phyloP scores from a whole-genome alignment of 2,113 vertebrate species.

The Tretioscincus oriximinensis region DNA sequence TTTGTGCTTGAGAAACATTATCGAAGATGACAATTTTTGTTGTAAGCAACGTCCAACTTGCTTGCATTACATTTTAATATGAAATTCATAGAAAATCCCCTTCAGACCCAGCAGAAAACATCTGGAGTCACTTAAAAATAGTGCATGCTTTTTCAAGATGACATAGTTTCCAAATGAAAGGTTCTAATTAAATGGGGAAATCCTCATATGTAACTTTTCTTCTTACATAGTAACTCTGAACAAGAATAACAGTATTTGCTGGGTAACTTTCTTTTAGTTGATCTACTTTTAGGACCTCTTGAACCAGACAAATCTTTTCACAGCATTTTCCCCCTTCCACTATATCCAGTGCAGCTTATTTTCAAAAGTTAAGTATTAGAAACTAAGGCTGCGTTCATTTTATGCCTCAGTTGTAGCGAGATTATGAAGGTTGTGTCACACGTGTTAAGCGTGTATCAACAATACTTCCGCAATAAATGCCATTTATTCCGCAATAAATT shows the following conservation, averaged over 20 bases:
- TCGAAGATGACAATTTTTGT: conserved; percentile 11
- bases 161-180: conserved; percentile 14
- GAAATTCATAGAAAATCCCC: conserved; percentile 10
- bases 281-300: background rate
- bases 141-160: conserved; percentile 12
- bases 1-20: conserved; percentile 16
- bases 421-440: too few species aligned
- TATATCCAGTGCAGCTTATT: too few species aligned
- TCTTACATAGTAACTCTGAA: background rate
- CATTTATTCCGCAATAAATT: too few species aligned
- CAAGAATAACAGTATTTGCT: background rate
- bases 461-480: too few species aligned
- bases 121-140: conserved; percentile 32
- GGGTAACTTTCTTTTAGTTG: background rate
- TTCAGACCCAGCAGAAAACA: conserved; percentile 4
- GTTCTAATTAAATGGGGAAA: conserved; percentile 15
- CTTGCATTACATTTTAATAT: conserved; percentile 28
- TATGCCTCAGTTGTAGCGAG: too few species aligned
- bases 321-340: too few species aligned
- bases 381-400: too few species aligned
- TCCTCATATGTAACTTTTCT: background rate
- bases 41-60: background rate
- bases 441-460: too few species aligned
- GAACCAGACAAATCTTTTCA: background rate
- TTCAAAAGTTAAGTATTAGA: too few species aligned